phyloP scores from a whole-genome alignment of 2,888 invertebrate genomes.

The Drosophila paranaensis region DNA sequence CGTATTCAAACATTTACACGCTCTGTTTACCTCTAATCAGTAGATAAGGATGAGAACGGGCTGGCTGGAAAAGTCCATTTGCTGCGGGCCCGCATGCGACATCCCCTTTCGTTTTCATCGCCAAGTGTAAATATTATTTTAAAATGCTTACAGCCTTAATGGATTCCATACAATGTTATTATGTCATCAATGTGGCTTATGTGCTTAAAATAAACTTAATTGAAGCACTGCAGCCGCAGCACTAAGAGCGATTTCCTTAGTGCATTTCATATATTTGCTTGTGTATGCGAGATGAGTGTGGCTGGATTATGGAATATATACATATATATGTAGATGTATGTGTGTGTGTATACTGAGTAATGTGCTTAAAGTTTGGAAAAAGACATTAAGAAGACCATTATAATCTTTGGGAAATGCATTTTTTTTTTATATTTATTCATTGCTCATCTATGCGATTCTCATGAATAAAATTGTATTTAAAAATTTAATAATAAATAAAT shows the following conservation, averaged over 20 bases:
- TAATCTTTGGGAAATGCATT: background rate
- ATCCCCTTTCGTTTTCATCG: constrained; percentile 38
- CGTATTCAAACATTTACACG: constrained; percentile 77
- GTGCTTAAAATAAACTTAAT: constrained; percentile 22
- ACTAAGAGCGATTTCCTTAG: constrained; percentile 7
- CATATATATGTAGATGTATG: no score
- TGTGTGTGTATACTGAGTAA: background rate
- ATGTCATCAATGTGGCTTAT: constrained; percentile 55
- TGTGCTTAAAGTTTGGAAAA: background rate
- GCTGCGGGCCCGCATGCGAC: constrained; percentile 51
- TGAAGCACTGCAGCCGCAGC: constrained; percentile 11
- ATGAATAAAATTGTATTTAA: background rate
- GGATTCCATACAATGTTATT: constrained; percentile 44
- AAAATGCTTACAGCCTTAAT: constrained; percentile 38
- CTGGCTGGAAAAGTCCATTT: constrained; percentile 47
- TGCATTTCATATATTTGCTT: background rate
- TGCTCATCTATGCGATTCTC: background rate
- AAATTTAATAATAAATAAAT: background rate
- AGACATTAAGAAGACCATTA: background rate
- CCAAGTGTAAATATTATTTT: constrained; percentile 40
- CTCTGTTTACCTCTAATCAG: constrained; percentile 78
- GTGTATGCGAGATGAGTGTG: background rate
- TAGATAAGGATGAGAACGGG: constrained; percentile 64
- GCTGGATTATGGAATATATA: background rate
- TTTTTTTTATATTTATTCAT: background rate